Base-by-base conservation (phyloP, 2,113 vertebrate species). In the Trochalopteron elliotii region DNA sequence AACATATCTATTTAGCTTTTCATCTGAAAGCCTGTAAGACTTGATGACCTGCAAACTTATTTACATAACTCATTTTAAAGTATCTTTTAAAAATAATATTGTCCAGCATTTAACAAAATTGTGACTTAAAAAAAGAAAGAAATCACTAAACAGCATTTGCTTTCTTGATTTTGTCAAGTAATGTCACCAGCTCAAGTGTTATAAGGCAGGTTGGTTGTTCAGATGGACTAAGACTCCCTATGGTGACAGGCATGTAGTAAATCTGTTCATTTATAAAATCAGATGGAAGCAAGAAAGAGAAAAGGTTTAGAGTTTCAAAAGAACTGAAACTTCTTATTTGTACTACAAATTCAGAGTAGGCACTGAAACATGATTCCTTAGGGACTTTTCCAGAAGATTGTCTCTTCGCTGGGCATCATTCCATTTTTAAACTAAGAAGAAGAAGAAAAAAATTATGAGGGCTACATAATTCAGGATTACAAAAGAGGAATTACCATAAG, bases 321-420 rank as follows among this genome's bases (percentile, higher is more conserved):
- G 94, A 98, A 98, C 93, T 98, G 97, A 98, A 98, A 98, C 97
- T 89, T 94, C 94, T 96, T 93, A 94, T 89, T 97, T 97, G 91
- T 71, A 92, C 93, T 97, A 91, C 95, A 97, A 96, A 94, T 97
- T 97, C 89, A 97, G 84, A 96, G 96, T 96, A 99, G 98, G 99
- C 98, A 99, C 98, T 98, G 98, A 97, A 98, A 98, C 87, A 97
- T 76, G 97, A 98, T 97, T 98, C 97, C 97, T 97, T 94, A 94
- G 97, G 97, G 96, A 93, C 96, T 97, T 94, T 96, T 97, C 97
- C 97, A 96, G 97, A 97, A 96, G 98, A 98, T 98, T 98, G 98
- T 98, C 98, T 97, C 97, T 97, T 98, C 96, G 64, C 97, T 92
- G 76, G 93, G 93, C 96, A 98, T 96, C 94, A 83, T 50, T 97